phyloP scores from a whole-genome alignment of 2,888 invertebrate species.

The Habroteleia sp. region DNA sequence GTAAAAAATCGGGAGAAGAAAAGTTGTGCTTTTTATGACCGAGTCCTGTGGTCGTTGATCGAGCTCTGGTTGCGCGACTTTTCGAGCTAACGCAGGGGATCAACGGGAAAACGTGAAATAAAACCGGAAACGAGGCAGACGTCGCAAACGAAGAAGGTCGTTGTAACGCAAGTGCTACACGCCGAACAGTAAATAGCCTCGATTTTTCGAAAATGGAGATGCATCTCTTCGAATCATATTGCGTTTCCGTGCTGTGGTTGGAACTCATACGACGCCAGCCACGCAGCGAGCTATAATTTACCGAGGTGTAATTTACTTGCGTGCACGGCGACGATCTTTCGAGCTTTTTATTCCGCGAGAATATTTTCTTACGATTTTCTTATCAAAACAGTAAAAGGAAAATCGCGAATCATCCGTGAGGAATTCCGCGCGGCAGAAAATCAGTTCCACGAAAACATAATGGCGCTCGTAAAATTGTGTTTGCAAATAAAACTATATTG shows the following conservation, averaged over 20 bases:
- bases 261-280: constrained; percentile 35
- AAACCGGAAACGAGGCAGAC: constrained; percentile 49
- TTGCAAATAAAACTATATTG: not conserved
- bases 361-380: constrained; percentile 41
- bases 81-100: constrained; percentile 1
- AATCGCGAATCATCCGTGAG: constrained; percentile 17
- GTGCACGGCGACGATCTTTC: constrained; percentile 46
- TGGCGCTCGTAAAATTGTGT: not conserved
- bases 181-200: constrained; percentile 26
- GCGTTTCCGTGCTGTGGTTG: constrained; percentile 57
- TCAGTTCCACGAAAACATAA: not conserved
- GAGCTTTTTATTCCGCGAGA: constrained; percentile 15
- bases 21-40: not conserved
- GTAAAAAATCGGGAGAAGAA: no score
- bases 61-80: constrained; percentile 12
- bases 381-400: constrained; percentile 38
- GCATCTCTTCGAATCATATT: constrained; percentile 52
- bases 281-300: constrained; percentile 44
- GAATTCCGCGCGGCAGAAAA: constrained; percentile 5
- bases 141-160: constrained; percentile 31
- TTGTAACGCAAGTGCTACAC: constrained; percentile 34
- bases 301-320: constrained; percentile 48
- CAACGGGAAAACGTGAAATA: constrained; percentile 27
- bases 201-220: constrained; percentile 55
- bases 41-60: constrained; percentile 6